Evolutionary conservation across 2,113 vertebrate species (phyloP).

Genomic region (Semnornis frantzii): DNA sequence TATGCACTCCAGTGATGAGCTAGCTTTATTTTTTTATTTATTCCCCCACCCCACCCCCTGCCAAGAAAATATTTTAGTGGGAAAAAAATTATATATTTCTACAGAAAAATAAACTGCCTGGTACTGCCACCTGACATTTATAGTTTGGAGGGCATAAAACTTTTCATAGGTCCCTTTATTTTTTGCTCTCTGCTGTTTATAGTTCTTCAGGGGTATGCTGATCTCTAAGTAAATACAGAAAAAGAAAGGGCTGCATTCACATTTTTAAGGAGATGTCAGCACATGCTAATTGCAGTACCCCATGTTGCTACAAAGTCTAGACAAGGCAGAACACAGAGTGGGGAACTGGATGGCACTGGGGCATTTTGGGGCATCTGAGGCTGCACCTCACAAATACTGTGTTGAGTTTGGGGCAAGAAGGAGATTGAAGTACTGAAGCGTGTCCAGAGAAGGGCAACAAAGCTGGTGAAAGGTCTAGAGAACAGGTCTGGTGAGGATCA

Average conservation of each 20-base stretch:
- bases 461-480: too few relatives aligned
- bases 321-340: background rate
- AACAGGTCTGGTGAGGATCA: too few relatives aligned
- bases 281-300: constrained; percentile 6
- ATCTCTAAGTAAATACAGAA: constrained; percentile 40
- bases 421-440: too few relatives aligned
- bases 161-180: constrained; percentile 49
- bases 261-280: constrained; percentile 41
- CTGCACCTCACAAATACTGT: too few relatives aligned
- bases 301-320: constrained; percentile 17
- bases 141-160: constrained; percentile 29
- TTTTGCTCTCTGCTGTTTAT: constrained; percentile 43
- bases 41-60: background rate
- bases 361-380: background rate
- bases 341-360: background rate
- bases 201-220: constrained; percentile 21
- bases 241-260: constrained; percentile 27
- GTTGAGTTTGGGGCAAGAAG: too few relatives aligned
- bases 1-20: background rate
- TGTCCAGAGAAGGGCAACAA: too few relatives aligned
- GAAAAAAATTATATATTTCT: background rate
- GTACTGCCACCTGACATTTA: constrained; percentile 41
- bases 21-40: background rate
- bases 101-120: constrained; percentile 49
- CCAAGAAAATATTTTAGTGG: constrained; percentile 10